Base-by-base conservation (phyloP, 2,113 vertebrate genomes). In the Crotalus horridus region DNA sequence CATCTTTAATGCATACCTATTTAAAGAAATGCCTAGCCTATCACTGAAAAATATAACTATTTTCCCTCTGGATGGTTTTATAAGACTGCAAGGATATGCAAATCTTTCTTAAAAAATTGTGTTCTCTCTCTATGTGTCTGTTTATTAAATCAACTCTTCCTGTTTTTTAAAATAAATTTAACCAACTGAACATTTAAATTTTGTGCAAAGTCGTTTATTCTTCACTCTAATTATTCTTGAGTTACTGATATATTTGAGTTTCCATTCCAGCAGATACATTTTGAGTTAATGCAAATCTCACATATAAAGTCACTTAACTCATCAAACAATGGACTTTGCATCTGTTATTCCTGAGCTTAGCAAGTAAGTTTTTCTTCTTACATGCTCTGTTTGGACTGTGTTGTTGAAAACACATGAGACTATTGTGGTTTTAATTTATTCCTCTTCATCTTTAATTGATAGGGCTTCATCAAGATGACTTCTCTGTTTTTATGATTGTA, bases 261-360 rank as follows among this genome's bases (percentile, higher is more conserved):
- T 64, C 3, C 48, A 90, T 94, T 89, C 93, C 93, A 90, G 90
- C 81, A 81, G 85, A 95, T 94, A 94, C 86, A 94, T 85, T 2
- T 92, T 26, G 43, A 33, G 64, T 89, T 58, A 94, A 89, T 0
- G 6, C 48, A 58, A 0, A 89, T 90, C 93, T 93, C 87, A 89
- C 39, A 92, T 61, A 93, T 92, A 95, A 95, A 3, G 88, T 54
- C 89, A 93, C 93, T 93, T 94, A 91, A 88, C 29, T n/a, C 95
- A 88, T 93, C 15, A 87, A 88, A 94, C 58, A 64, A 85, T 2
- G 46, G 23, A 91, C 90, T 61, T 93, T 87, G 90, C 17, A 6
- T 46, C 93, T 91, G 93, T 87, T 95, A 86, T 91, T 87, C 13
- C 20, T 94, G 26, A 90, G 12, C 53, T 17, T 95, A 10, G 3